Evolutionary conservation across 2,888 invertebrate species (phyloP), one percentile per base, ranked within the genome.

Genomic region (Athripsodes cinereus): DNA sequence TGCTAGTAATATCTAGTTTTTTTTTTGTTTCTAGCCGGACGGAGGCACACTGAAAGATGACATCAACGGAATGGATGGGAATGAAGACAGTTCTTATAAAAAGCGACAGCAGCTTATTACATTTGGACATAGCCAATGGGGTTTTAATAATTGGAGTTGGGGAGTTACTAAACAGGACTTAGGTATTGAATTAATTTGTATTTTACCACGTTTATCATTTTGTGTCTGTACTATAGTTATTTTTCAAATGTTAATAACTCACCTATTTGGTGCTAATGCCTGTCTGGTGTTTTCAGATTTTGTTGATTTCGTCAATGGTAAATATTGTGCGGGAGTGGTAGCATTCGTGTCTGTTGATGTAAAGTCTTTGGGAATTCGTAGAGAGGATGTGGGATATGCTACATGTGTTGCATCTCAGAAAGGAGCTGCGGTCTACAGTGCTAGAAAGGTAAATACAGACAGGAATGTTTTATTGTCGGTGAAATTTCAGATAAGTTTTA

Each of bases 61-160:
- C 22, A 22, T 21, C 22, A 16, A 26, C 10, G 44, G n/a, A 22
- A 26, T 13, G 18, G 21, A 44, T 19, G 31, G 19, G 11, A 56
- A 56, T 22, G 6, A 22, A 2, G 58, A 58, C 10, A 57, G 5
- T 20, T 26, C 48, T 22, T 55, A 48, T 21, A 57, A 59, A 22
- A 72, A 74, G 1, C 66, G 76, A 1, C 74, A 73, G 63, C 74
- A 75, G 63, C 72, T 79, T 10, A 75, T 79, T n/a, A 76, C 75
- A 68, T 79, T 77, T 59, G 79, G 74, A 0, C 78, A 79, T 63
- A 61, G 72, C 0, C 78, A 76, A 65, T 79, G 79, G 79, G 78
- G 78, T 22, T 78, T 78, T 65, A 76, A 77, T 52, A 78, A 78
- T 62, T 78, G 79, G 79, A 78, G 69, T 65, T 79, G 78, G 79